phyloP scores from a whole-genome alignment of 53 echinoderm and acorn worm genomes.

The Echinarachnius parma region DNA sequence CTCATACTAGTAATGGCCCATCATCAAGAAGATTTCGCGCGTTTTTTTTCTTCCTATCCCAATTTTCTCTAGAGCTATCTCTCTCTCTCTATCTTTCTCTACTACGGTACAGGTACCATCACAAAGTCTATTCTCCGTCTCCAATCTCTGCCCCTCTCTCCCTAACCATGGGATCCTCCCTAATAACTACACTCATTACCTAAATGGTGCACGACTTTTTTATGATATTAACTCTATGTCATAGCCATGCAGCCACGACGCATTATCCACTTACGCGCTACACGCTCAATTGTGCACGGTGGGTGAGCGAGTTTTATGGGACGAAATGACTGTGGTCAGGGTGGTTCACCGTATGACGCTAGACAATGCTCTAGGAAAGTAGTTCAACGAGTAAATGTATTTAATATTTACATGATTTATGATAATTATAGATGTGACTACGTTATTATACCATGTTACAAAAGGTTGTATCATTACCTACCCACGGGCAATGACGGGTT shows the following conservation, averaged over 20 bases:
- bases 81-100: background rate
- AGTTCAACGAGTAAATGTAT: no score
- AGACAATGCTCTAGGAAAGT: no score
- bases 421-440: no score
- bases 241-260: conserved; percentile 37
- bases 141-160: background rate
- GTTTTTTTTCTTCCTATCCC: background rate
- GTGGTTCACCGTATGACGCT: no score
- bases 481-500: no score
- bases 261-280: conserved; percentile 42
- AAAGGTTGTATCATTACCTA: no score
- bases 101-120: no score
- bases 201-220: conserved; percentile 38
- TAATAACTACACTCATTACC: conserved; percentile 24
- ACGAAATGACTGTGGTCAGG: no score
- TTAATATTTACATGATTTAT: no score
- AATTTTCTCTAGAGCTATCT: background rate
- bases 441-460: no score
- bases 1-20: conserved; percentile 29
- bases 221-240: conserved; percentile 32
- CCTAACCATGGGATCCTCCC: background rate
- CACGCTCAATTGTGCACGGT: conserved; percentile 35
- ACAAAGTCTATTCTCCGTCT: no score
- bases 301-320: no score
- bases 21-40: conserved; percentile 15